phyloP scores from a whole-genome alignment of 2,797 vertebrate species.

The Lepilemur ruficaudatus region DNA sequence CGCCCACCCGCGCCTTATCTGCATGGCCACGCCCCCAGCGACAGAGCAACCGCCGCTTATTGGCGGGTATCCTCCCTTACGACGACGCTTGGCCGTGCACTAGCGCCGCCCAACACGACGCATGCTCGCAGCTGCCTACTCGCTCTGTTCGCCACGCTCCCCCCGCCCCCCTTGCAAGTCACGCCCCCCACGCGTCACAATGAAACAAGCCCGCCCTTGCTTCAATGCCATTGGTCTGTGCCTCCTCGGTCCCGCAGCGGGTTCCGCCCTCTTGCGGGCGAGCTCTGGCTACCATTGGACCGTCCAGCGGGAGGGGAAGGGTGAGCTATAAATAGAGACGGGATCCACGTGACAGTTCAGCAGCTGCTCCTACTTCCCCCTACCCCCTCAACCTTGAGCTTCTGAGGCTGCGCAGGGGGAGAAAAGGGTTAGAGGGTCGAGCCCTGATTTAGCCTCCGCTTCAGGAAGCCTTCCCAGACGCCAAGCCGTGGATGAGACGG shows the following conservation, averaged over 20 bases:
- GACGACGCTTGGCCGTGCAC: not conserved
- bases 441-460: not conserved
- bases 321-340: slow-evolving; percentile 67
- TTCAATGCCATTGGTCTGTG: slow-evolving; percentile 50
- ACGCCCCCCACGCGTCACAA: slow-evolving; percentile 55
- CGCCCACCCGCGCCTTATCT: slow-evolving; percentile 65
- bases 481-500: not conserved
- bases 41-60: slow-evolving; percentile 40
- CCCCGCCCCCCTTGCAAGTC: not conserved
- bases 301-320: not conserved
- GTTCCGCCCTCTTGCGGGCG: slow-evolving; percentile 50
- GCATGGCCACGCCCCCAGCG: slow-evolving; percentile 56
- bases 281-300: slow-evolving; percentile 46
- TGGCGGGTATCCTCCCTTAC: not conserved
- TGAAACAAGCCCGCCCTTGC: slow-evolving; percentile 53
- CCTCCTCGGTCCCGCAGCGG: not conserved
- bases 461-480: slow-evolving; percentile 57
- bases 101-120: not conserved
- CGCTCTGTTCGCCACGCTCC: not conserved
- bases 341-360: slow-evolving; percentile 50
- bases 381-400: not conserved
- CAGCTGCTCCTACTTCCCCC: not conserved
- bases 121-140: slow-evolving; percentile 62
- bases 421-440: not conserved
- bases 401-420: not conserved